These are phyloP conservation scores for Tetragnatha montana DNA, from an alignment of 2,888 invertebrate genomes.

Conservation along the genomic window DNA sequence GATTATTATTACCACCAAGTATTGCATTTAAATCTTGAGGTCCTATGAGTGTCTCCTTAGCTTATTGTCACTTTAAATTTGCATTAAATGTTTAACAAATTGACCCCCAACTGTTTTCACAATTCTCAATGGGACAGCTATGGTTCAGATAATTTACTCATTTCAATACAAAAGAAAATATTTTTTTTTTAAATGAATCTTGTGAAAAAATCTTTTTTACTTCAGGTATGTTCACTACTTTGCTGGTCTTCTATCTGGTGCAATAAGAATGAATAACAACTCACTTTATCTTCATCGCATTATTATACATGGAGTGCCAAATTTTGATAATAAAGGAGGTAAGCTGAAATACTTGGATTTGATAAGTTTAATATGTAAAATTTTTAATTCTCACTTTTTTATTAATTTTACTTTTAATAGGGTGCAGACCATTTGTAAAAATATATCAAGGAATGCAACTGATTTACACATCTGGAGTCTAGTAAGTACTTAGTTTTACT, in stretches of 20 bases:
- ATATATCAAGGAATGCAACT: conserved; percentile 94
- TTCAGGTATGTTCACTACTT: conserved; percentile 93
- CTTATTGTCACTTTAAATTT: not conserved
- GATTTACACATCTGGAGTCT: conserved; percentile 89
- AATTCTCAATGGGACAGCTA: no score
- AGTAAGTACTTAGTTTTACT: conserved; percentile 77
- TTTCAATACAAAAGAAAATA: not conserved
- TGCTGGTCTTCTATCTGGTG: conserved; percentile 90
- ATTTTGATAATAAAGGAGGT: conserved; percentile 81
- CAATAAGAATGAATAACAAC: conserved; percentile 90
- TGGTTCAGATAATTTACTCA: no score
- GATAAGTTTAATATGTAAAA: not conserved
- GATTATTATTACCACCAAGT: no score
- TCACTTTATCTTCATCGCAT: conserved; percentile 91
- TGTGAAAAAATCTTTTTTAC: not conserved
- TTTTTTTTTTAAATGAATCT: not conserved
- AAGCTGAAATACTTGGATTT: not conserved
- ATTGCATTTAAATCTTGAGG: no score
- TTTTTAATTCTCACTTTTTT: not conserved
- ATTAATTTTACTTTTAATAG: conserved; percentile 70
- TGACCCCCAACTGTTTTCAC: no score
- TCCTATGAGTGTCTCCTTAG: not conserved
- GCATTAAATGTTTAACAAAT: no score
- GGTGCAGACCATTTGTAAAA: conserved; percentile 78
- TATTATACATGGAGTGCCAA: conserved; percentile 88